Percentiles rank a stretch among this genome's conserved stretches.
phyloP scores from a whole-genome alignment of 2,797 vertebrate species.

The Urophycis tenuis region DNA sequence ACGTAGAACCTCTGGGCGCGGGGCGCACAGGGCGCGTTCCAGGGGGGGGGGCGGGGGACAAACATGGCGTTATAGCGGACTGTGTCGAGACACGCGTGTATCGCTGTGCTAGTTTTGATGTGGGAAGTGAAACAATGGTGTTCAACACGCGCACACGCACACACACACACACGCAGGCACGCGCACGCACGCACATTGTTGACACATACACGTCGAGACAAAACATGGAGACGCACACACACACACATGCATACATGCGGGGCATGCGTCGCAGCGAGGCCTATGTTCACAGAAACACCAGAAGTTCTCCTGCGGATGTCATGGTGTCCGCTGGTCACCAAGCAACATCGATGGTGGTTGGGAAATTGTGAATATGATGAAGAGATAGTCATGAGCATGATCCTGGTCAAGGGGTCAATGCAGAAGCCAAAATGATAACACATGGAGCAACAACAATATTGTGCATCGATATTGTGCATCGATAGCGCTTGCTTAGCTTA shows the following conservation, averaged over 20 bases:
- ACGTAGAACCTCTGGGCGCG: constrained; percentile 87
- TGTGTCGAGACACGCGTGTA: neutral
- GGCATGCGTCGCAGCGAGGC: neutral
- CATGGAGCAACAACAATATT: neutral
- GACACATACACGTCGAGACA: neutral
- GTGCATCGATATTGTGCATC: neutral
- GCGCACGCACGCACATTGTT: neutral
- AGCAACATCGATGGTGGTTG: neutral
- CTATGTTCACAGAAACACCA: neutral
- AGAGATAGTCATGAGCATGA: neutral
- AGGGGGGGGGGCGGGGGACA: constrained; percentile 32
- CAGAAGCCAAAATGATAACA: neutral
- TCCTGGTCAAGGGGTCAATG: neutral
- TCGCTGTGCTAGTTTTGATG: no score
- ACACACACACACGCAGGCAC: neutral
- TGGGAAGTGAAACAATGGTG: neutral
- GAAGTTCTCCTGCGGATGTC: neutral
- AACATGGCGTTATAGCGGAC: constrained; percentile 24
- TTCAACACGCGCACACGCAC: neutral
- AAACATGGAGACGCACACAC: neutral
- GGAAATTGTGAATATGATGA: neutral
- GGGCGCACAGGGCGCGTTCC: constrained; percentile 16
- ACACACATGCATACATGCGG: neutral
- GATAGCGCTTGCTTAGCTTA: neutral
- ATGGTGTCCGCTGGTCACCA: neutral